Evolutionary conservation across 2,797 vertebrate genomes (phyloP), one percentile per base, ranked within the genome.

Genomic region (Crax fasciolata): DNA sequence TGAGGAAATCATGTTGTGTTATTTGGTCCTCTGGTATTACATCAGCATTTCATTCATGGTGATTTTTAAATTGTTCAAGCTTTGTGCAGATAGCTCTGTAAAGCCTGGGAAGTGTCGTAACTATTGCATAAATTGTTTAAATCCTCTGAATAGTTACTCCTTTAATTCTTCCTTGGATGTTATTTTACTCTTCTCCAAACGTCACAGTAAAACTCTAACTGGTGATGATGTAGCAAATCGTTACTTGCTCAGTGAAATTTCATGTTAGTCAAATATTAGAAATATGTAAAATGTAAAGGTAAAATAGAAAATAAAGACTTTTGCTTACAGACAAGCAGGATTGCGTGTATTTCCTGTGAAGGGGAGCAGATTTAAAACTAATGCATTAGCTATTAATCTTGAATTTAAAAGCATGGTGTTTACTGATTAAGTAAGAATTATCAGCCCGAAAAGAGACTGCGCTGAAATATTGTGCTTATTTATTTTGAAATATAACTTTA

Each of bases 381-480:
- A 59, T 66, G 10, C 55, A 70, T 76, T 68, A 49, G 30, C 73
- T 68, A 32, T 61, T 92, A 70, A 59, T 87, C 51, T 79, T 79
- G 12, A 75, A n/a, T 87, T 92, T 87, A 74, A 87, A 93, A 49
- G 9, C 61, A 39, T 58, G 48, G 38, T 44, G 30, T 87, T 91
- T 75, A 57, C 44, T 67, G 49, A 61, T 91, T 67, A 85, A 83
- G 61, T 71, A 46, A 82, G 75, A 51, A 84, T 76, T 73, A 65
- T 78, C 32, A 74, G 9, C n/a, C 25, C 83, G 77, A 27, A 76
- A 63, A 62, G 48, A 87, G 30, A 32, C 35, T 9, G 43, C 0
- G 1, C 79, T 84, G 84, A 84, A 82, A 82, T 62, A 18, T 66
- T 10, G 13, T n/a, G 30, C 44, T 15, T 70, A 52, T 13, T 74